phyloP scores from a whole-genome alignment of 2,113 vertebrate species.

The Chlamydotis undulata region DNA sequence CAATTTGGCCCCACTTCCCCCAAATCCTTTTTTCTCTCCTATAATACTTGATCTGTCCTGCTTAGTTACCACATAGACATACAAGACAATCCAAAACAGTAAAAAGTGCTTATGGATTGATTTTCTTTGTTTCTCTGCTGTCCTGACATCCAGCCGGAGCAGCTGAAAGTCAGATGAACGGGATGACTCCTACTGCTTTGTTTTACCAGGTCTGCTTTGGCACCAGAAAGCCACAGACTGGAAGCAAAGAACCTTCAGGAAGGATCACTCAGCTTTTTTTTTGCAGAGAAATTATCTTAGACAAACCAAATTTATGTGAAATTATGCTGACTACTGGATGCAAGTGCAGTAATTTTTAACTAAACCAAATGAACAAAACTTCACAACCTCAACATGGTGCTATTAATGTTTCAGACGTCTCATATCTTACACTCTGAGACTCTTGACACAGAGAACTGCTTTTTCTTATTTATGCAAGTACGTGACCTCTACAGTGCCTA shows the following conservation, averaged over 20 bases:
- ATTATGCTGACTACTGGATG: not conserved
- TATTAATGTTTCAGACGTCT: not conserved
- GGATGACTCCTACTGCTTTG: conserved; percentile 32
- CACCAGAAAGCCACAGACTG: not conserved
- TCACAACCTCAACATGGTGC: not conserved
- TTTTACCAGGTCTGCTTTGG: conserved; percentile 16
- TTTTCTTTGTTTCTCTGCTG: conserved; percentile 20
- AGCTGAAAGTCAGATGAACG: conserved; percentile 42
- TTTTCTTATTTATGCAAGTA: not conserved
- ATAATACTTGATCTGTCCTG: not conserved
- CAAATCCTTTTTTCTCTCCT: not conserved
- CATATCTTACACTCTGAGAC: not conserved
- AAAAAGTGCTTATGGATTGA: not conserved
- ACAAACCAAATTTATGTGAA: not conserved
- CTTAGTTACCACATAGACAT: not conserved
- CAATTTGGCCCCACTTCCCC: not conserved
- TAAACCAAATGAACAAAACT: not conserved
- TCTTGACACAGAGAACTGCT: not conserved
- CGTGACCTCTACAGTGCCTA: not conserved
- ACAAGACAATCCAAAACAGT: not conserved
- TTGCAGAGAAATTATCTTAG: not conserved
- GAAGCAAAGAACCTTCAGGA: conserved; percentile 7
- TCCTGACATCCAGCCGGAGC: conserved; percentile 9
- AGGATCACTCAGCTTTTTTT: not conserved
- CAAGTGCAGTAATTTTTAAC: not conserved